phyloP scores from a whole-genome alignment of 2,113 vertebrate species.

The Elachura formosa region DNA sequence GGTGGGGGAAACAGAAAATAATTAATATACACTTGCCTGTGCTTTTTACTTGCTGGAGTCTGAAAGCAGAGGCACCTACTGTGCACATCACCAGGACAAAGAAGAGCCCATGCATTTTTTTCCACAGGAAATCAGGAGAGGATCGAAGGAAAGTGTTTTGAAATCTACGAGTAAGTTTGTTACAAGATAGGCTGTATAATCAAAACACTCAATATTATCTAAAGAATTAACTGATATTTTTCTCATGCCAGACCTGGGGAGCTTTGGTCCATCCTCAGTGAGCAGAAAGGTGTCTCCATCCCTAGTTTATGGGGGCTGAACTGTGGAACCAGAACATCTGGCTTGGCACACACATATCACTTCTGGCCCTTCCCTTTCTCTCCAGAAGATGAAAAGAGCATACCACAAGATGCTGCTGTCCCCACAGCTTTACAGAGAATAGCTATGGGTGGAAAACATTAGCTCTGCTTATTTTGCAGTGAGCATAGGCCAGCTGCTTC shows the following conservation, averaged over 20 bases:
- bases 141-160: neutral
- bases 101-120: neutral
- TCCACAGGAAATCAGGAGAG: neutral
- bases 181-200: neutral
- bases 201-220: neutral
- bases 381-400: neutral
- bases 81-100: neutral
- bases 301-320: neutral
- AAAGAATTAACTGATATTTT: neutral
- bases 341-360: neutral
- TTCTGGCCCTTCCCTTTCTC: neutral
- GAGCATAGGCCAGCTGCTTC: accelerated
- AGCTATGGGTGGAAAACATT: neutral
- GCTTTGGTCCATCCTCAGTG: neutral
- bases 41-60: neutral
- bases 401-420: constrained; percentile 43
- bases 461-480: neutral
- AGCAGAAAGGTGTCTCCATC: neutral
- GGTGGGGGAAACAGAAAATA: neutral
- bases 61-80: constrained; percentile 4
- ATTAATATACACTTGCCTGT: constrained; percentile 28
- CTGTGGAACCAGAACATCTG: neutral
- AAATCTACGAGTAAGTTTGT: constrained; percentile 14
- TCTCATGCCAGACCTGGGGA: neutral
- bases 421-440: neutral